phyloP scores from a whole-genome alignment of 1,140 invertebrate genomes.

The Brachionus asplanchnoidis region DNA sequence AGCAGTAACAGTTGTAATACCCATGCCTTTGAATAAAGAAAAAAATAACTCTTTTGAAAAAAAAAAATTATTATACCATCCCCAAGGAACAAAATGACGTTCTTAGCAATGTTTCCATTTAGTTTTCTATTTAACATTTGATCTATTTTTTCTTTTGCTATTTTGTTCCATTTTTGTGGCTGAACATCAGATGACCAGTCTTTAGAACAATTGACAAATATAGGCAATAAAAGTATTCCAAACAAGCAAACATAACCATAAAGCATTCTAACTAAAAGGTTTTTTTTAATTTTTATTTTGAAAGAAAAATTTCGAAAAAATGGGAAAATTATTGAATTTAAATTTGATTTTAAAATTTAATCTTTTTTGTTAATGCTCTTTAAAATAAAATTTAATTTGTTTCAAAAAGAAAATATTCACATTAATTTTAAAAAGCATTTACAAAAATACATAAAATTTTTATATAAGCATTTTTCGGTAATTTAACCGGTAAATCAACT shows the following conservation, averaged over 20 bases:
- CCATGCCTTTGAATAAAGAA: slow-evolving; percentile 63
- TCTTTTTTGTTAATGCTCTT: too few relatives aligned
- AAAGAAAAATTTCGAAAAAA: too few relatives aligned
- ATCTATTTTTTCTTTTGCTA: neutral
- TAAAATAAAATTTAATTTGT: too few relatives aligned
- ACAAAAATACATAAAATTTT: neutral
- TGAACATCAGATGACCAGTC: slow-evolving; percentile 36
- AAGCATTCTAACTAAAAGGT: neutral
- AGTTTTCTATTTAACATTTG: neutral
- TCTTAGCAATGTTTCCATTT: slow-evolving; percentile 65
- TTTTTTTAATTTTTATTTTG: too few relatives aligned
- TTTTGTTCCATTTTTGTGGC: slow-evolving; percentile 23
- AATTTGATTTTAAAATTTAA: too few relatives aligned
- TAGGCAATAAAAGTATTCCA: neutral
- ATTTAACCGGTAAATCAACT: neutral
- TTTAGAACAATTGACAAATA: neutral
- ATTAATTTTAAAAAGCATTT: neutral
- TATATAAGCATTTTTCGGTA: neutral
- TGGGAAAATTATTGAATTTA: too few relatives aligned
- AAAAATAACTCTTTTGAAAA: neutral
- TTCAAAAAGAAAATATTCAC: too few relatives aligned
- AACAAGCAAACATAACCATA: neutral
- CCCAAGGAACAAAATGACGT: slow-evolving; percentile 83
- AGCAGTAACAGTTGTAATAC: slow-evolving; percentile 79
- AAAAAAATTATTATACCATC: slow-evolving; percentile 63